Percentiles rank a stretch among this genome's conserved stretches.
phyloP scores from a whole-genome alignment of 2,113 vertebrate genomes.

The Dipodomys merriami region DNA sequence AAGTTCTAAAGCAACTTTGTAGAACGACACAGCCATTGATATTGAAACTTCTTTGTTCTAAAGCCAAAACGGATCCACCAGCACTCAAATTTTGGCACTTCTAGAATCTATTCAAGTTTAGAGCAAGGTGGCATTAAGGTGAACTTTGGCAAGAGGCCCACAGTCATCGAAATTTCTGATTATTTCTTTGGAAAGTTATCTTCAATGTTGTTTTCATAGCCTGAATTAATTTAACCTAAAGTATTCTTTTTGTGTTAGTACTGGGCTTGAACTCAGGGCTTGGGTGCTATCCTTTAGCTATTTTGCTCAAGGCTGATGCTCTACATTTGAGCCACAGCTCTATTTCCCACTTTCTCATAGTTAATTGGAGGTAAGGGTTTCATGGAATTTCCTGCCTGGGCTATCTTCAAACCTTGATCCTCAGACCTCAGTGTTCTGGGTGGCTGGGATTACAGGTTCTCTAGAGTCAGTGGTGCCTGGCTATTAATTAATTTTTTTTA shows the following conservation, averaged over 20 bases:
- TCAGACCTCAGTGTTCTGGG: too few relatives aligned
- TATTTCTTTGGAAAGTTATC: background rate
- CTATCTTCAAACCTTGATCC: too few relatives aligned
- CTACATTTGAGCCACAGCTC: too few relatives aligned
- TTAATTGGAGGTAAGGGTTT: too few relatives aligned
- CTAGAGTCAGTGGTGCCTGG: too few relatives aligned
- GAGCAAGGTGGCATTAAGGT: background rate
- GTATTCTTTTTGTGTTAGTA: too few relatives aligned
- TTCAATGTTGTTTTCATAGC: constrained; percentile 21
- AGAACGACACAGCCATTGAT: background rate
- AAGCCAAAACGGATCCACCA: background rate
- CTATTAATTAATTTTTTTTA: background rate
- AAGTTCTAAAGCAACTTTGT: background rate
- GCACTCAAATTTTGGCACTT: background rate
- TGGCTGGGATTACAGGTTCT: too few relatives aligned
- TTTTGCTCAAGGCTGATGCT: too few relatives aligned
- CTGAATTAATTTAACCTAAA: background rate
- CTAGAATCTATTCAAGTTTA: background rate
- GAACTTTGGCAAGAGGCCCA: background rate
- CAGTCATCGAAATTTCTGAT: background rate
- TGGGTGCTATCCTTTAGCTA: too few relatives aligned
- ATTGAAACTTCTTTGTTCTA: background rate
- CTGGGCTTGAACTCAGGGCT: too few relatives aligned
- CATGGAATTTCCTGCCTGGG: too few relatives aligned
- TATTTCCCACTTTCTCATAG: too few relatives aligned